phyloP scores from a whole-genome alignment of 2,113 vertebrate species.

The Kryptolebias marmoratus region DNA sequence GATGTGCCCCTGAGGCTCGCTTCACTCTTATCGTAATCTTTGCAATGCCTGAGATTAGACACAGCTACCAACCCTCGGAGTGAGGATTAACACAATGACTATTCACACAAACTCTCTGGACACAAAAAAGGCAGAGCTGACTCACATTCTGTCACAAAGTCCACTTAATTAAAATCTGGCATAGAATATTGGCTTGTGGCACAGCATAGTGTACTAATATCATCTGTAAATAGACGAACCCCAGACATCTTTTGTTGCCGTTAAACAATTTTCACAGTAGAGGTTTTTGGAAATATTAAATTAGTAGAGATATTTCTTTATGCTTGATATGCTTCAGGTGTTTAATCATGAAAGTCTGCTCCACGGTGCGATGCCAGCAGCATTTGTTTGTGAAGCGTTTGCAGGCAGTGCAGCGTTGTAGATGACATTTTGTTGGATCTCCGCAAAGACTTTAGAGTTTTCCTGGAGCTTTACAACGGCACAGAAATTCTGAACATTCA shows the following conservation, averaged over 20 bases:
- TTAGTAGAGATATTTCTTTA: conserved; percentile 5
- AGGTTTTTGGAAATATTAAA: conserved; percentile 25
- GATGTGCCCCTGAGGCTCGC: conserved; percentile 30
- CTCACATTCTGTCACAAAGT: conserved; percentile 55
- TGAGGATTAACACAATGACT: conserved; percentile 68
- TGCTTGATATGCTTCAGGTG: conserved; percentile 9
- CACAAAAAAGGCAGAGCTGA: conserved; percentile 51
- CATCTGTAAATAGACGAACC: conserved; percentile 23
- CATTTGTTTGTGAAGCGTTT: not conserved
- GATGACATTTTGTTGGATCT: too few relatives aligned
- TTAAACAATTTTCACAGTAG: conserved; percentile 46
- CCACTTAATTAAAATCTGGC: conserved; percentile 43
- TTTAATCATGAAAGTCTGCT: not conserved
- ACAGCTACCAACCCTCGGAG: conserved; percentile 54
- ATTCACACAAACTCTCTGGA: conserved; percentile 64
- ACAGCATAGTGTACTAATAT: conserved; percentile 1
- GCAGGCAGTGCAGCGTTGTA: too few relatives aligned
- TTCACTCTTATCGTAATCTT: conserved; percentile 67
- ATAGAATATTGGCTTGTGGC: conserved; percentile 34
- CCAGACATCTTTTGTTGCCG: conserved; percentile 42
- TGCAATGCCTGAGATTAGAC: conserved; percentile 64
- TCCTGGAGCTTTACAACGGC: too few relatives aligned
- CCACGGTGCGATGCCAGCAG: too few relatives aligned
- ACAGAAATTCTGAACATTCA: too few relatives aligned
- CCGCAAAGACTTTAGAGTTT: too few relatives aligned